Evolutionary conservation across 2,888 invertebrate species (phyloP), one percentile per base, ranked within the genome.

Genomic region (Chloroclystis v-ata): DNA sequence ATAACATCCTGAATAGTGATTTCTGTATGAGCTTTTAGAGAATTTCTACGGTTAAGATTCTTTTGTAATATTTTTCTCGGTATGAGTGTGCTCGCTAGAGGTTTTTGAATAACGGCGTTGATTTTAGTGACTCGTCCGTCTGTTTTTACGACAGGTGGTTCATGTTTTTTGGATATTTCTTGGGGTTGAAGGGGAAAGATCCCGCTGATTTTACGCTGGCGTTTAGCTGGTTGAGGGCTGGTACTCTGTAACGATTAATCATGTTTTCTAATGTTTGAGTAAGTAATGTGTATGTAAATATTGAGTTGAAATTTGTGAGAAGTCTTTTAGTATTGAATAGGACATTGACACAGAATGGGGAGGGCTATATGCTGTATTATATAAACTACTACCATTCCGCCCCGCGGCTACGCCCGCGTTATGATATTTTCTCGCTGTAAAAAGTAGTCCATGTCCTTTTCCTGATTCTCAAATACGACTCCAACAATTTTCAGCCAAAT

Each of bases 121-220:
- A 83, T 63, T 63, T 70, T 73, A 0, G 76, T 58, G 4, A 75
- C 42, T 1, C 64, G 69, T 1, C 82, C 82, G 8, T 83, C 78
- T 3, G 57, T 60, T 5, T 61, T 60, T 9, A 78, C 64, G 0
- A 79, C 58, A 1, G 54, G 67, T 4, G 73, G 59, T 4, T 59
- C 45, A 43, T 56, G 58, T 1, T 47, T 25, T 25, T 24, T 43
- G 7, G 48, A 6, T 29, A 55, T 50, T 3, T 65, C 52, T 43
- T 53, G 54, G 4, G 58, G 45, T 28, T 57, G 45, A 1, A 80
- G 54, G 0, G 80, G 76, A 43, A 75, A 78, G 9, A 81, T 71
- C 1, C 80, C 79, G 24, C 78, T 83, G 4, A 82, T 1, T 12
- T 57, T 60, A n/a, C 74, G 66, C 10, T 64, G 60, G 1, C 65